Evolutionary conservation across 2,888 invertebrate genomes (phyloP).

Genomic region (Andrena bucephala): DNA sequence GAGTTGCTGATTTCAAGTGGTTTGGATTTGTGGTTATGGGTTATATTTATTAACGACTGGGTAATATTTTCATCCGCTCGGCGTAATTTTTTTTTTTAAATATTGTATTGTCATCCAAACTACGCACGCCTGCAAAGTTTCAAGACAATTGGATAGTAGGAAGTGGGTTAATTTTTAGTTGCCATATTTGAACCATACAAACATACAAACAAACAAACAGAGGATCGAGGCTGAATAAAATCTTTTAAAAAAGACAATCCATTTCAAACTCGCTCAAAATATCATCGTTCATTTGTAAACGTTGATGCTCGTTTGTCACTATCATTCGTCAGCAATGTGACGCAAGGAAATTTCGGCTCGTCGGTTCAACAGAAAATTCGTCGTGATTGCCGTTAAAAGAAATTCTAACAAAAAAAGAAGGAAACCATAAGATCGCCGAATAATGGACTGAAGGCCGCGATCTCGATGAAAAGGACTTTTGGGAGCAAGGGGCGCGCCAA

Average conservation of each 20-base stretch:
- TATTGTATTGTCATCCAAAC: too few relatives aligned
- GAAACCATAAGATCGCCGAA: not conserved
- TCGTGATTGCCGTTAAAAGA: constrained; percentile 23
- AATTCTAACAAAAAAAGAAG: not conserved
- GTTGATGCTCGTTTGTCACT: constrained; percentile 19
- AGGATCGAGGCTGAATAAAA: too few relatives aligned
- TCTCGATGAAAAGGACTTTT: constrained; percentile 13
- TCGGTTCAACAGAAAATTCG: constrained; percentile 47
- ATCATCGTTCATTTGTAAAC: constrained; percentile 59
- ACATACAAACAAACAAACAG: too few relatives aligned
- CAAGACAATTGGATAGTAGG: too few relatives aligned
- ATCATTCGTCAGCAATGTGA: constrained; percentile 39
- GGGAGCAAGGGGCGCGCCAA: not conserved
- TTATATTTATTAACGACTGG: too few relatives aligned
- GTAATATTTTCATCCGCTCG: too few relatives aligned
- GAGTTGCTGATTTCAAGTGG: too few relatives aligned
- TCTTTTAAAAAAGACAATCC: not conserved
- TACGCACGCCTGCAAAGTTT: too few relatives aligned
- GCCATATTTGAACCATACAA: too few relatives aligned
- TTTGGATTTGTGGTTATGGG: too few relatives aligned
- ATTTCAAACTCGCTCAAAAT: not conserved
- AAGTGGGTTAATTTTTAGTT: too few relatives aligned
- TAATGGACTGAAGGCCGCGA: constrained; percentile 14
- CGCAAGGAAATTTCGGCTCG: constrained; percentile 23
- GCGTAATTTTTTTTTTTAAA: too few relatives aligned